Conservation (phyloP, 2,888 invertebrate species). For the Eledone cirrhosa region DNA sequence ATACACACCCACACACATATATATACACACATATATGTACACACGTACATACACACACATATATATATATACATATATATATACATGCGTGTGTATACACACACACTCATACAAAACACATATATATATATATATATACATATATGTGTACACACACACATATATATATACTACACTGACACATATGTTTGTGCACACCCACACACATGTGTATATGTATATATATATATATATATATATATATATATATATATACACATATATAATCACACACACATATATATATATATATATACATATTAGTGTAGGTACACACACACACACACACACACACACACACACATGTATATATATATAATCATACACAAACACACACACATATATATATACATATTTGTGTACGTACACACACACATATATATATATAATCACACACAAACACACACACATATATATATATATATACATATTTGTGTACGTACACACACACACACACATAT, state of each 20-base stretch:
- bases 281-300: too few relatives aligned
- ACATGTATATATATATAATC: too few relatives aligned
- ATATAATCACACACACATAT: too few relatives aligned
- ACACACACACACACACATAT: not conserved
- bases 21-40: not conserved
- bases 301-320: too few relatives aligned
- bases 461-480: not conserved
- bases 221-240: not conserved
- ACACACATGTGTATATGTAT: not conserved
- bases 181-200: not conserved
- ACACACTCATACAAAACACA: too few relatives aligned
- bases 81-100: not conserved
- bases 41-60: not conserved
- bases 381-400: not conserved
- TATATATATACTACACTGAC: not conserved
- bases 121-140: not conserved
- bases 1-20: not conserved
- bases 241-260: conserved; percentile 6
- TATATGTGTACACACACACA: not conserved
- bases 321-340: too few relatives aligned
- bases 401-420: not conserved
- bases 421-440: too few relatives aligned
- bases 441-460: not conserved
- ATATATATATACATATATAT: not conserved
- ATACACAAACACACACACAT: not conserved